These are phyloP conservation scores for Silurus glanis DNA, from an alignment of 2,113 vertebrate species.

Conservation along the genomic window DNA sequence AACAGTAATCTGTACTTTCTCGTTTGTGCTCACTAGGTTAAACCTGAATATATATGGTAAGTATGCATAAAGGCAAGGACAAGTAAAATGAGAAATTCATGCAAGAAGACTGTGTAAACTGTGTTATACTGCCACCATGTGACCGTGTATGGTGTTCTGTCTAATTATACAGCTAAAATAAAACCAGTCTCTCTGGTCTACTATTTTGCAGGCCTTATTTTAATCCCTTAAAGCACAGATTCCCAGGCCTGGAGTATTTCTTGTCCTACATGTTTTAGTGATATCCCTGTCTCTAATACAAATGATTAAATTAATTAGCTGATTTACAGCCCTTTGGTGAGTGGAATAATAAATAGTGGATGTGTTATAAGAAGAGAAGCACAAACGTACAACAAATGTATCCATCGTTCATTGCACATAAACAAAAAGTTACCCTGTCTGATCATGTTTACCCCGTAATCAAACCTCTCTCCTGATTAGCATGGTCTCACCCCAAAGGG, in stretches of 20 bases:
- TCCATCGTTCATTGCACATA: neutral
- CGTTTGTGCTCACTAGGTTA: conserved; percentile 6
- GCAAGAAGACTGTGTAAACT: neutral
- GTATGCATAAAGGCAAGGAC: conserved; percentile 4
- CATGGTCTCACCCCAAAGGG: neutral
- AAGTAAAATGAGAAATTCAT: neutral
- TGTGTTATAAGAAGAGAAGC: neutral
- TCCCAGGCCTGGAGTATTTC: neutral
- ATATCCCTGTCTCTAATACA: neutral
- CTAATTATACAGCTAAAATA: neutral
- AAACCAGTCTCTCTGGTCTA: neutral
- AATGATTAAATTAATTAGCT: neutral
- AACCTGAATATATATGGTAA: neutral
- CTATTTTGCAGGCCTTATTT: neutral
- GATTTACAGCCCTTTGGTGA: neutral
- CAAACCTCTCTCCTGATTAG: neutral
- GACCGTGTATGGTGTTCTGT: conserved; percentile 7
- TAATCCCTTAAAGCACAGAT: neutral
- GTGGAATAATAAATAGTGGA: neutral
- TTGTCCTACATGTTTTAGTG: neutral
- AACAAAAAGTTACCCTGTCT: neutral
- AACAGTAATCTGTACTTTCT: neutral
- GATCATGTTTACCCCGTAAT: neutral
- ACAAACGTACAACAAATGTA: neutral
- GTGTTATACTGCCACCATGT: conserved; percentile 45